Conservation (phyloP, 2,888 invertebrate genomes). For the Ochropleura plecta region DNA sequence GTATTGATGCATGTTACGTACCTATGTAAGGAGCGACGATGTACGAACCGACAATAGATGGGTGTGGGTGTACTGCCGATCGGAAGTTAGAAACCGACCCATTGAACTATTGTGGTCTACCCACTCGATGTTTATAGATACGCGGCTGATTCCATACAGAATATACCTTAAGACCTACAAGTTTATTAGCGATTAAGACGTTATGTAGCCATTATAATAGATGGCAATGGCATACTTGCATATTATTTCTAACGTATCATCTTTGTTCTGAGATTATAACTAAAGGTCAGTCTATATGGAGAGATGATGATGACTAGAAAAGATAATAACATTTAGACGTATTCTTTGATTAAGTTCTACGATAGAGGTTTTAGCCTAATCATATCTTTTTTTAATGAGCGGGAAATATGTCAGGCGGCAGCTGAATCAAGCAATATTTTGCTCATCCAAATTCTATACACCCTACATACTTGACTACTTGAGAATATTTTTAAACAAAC, state of each 20-base stretch:
- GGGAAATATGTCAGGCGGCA: not conserved
- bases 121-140: constrained; percentile 29
- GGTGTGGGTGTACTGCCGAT: constrained; percentile 58
- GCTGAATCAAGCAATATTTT: constrained; percentile 6
- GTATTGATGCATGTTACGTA: constrained; percentile 31
- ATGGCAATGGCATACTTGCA: constrained; percentile 57
- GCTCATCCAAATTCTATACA: constrained; percentile 11
- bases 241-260: constrained; percentile 36
- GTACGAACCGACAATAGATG: constrained; percentile 48
- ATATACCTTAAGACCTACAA: constrained; percentile 25
- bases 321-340: constrained; percentile 2
- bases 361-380: not conserved
- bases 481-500: constrained; percentile 35
- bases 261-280: constrained; percentile 35
- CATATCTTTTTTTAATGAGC: not conserved
- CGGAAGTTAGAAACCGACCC: constrained; percentile 56
- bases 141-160: constrained; percentile 25
- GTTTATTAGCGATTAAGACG: constrained; percentile 43
- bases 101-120: constrained; percentile 55
- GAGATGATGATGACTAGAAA: constrained; percentile 2
- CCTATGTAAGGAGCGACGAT: constrained; percentile 38
- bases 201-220: constrained; percentile 24
- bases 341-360: not conserved
- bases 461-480: not conserved
- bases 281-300: constrained; percentile 23